Conservation (phyloP, 1,140 invertebrate species). For the Temnothorax longispinosus region DNA sequence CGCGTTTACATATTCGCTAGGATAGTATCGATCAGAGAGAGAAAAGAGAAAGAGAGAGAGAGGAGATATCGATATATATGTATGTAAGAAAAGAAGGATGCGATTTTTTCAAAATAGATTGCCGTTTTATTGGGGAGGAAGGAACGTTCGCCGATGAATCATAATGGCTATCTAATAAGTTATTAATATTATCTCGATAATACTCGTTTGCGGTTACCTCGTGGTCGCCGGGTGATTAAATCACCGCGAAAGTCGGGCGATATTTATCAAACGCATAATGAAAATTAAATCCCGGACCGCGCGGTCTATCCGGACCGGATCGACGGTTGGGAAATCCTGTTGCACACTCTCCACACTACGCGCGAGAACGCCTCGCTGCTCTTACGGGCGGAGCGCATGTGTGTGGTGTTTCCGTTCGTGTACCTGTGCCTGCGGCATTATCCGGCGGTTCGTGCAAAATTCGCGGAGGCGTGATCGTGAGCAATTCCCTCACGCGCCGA, state of each 20-base stretch:
- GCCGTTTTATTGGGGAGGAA: background rate
- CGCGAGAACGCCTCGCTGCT: slow-evolving; percentile 40
- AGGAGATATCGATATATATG: too few relatives aligned
- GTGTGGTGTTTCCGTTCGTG: background rate
- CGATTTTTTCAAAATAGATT: background rate
- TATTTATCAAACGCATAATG: slow-evolving; percentile 8
- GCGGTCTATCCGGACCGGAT: slow-evolving; percentile 11
- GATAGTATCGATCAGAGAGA: slow-evolving; percentile 36
- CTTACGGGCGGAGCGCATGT: background rate
- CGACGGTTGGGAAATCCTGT: slow-evolving; percentile 54
- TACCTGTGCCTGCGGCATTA: slow-evolving; percentile 8
- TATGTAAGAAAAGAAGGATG: background rate
- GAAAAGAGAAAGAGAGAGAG: background rate
- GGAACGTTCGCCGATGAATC: background rate
- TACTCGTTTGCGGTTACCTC: background rate
- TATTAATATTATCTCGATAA: background rate
- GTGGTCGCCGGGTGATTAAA: background rate
- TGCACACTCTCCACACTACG: slow-evolving; percentile 41
- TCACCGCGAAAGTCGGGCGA: background rate
- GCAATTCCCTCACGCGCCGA: slow-evolving; percentile 66
- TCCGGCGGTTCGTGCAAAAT: slow-evolving; percentile 68
- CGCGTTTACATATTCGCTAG: slow-evolving; percentile 39
- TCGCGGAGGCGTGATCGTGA: slow-evolving; percentile 71
- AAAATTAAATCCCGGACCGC: slow-evolving; percentile 2
- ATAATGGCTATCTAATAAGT: background rate